A percentile compares a stretch with the other conserved stretches of the same genome.
Evolutionary conservation across 1,140 invertebrate genomes (phyloP).

Genomic region (Cotesia chilonis): DNA sequence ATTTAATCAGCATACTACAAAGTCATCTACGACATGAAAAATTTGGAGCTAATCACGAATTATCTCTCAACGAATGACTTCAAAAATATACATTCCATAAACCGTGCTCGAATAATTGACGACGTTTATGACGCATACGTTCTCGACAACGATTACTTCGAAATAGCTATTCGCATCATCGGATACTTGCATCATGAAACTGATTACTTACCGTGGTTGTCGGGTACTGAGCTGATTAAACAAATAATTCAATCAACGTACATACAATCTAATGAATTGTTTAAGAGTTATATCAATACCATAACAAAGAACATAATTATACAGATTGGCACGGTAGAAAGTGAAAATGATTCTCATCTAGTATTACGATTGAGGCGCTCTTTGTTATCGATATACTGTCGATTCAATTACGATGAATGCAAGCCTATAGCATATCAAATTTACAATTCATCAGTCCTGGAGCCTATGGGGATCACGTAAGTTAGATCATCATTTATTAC

Average conservation of each 20-base stretch:
- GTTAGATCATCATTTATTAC: too few relatives aligned
- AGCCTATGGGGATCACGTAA: too few relatives aligned
- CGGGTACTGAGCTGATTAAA: not conserved
- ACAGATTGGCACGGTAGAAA: too few relatives aligned
- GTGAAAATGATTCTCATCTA: too few relatives aligned
- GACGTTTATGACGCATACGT: not conserved
- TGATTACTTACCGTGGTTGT: constrained; percentile 8
- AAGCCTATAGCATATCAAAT: too few relatives aligned
- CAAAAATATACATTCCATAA: constrained; percentile 1
- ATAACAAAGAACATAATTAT: too few relatives aligned
- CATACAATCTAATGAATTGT: not conserved
- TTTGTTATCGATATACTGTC: too few relatives aligned
- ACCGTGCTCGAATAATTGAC: constrained; percentile 7
- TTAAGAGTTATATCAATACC: too few relatives aligned
- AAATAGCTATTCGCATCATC: not conserved
- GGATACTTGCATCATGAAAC: constrained; percentile 8
- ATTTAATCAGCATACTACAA: not conserved
- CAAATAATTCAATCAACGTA: not conserved
- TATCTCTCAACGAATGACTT: not conserved
- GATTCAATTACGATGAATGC: too few relatives aligned
- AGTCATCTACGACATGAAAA: constrained; percentile 14
- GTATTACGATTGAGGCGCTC: too few relatives aligned
- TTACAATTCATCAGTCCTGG: too few relatives aligned
- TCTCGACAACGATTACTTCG: not conserved
- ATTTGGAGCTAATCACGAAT: not conserved